phyloP scores from a whole-genome alignment of 2,888 invertebrate genomes.

The Athalia cordata region DNA sequence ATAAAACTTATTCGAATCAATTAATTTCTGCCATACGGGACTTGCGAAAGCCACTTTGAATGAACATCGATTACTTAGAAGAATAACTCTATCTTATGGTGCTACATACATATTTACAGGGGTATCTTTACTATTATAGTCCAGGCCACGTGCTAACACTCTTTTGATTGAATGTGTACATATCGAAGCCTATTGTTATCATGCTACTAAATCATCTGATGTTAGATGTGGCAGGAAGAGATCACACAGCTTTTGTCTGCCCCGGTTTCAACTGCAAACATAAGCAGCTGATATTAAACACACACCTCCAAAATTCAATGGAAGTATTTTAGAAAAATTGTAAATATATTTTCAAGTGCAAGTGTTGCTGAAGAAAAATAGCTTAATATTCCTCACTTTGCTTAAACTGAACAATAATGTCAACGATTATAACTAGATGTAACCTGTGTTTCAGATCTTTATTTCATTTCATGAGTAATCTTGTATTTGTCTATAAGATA shows the following conservation, averaged over 20 bases:
- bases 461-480: background rate
- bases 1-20: background rate
- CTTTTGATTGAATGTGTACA: conserved; percentile 31
- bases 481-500: background rate
- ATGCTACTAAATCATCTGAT: conserved; percentile 27
- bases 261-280: conserved; percentile 37
- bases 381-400: no score
- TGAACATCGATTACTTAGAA: conserved; percentile 57
- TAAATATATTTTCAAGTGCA: background rate
- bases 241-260: conserved; percentile 35
- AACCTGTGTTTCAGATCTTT: no score
- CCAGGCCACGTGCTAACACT: conserved; percentile 40
- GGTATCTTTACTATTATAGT: conserved; percentile 43
- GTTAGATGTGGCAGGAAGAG: conserved; percentile 19
- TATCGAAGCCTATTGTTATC: conserved; percentile 11
- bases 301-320: background rate
- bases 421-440: no score
- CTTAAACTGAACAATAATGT: no score
- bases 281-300: conserved; percentile 24
- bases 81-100: conserved; percentile 71
- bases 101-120: conserved; percentile 73
- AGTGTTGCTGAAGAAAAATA: background rate
- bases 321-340: background rate
- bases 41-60: conserved; percentile 20
- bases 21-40: conserved; percentile 27